Conservation (phyloP, 2,113 vertebrate genomes). For the Apteryx mantelli region DNA sequence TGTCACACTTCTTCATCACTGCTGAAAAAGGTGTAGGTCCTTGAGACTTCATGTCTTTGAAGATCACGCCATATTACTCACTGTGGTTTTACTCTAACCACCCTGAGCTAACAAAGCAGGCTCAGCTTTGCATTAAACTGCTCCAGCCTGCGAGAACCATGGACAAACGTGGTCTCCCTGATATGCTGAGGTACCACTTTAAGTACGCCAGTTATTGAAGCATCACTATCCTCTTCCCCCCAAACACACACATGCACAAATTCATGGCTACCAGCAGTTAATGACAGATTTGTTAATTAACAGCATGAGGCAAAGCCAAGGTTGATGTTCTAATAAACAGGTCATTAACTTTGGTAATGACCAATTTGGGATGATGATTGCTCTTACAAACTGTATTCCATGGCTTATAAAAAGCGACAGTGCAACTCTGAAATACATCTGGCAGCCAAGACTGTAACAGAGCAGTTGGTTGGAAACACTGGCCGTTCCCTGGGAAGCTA, state of each 20-base stretch:
- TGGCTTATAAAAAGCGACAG: slow-evolving; percentile 69
- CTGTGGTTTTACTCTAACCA: slow-evolving; percentile 14
- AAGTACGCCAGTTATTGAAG: slow-evolving; percentile 46
- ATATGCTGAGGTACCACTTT: slow-evolving; percentile 45
- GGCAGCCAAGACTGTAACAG: slow-evolving; percentile 38
- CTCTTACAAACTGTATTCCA: slow-evolving; percentile 77
- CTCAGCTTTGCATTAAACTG: background rate
- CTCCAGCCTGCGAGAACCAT: background rate
- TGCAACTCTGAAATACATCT: slow-evolving; percentile 63
- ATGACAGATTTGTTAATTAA: slow-evolving; percentile 84
- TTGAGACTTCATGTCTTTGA: background rate
- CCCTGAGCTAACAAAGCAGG: slow-evolving; percentile 4
- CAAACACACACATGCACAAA: slow-evolving; percentile 17
- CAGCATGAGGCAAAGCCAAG: slow-evolving; percentile 80
- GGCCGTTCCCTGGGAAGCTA: background rate
- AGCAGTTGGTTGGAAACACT: slow-evolving; percentile 55
- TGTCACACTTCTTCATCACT: background rate
- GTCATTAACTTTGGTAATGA: slow-evolving; percentile 84
- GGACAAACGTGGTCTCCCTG: slow-evolving; percentile 20
- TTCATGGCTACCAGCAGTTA: slow-evolving; percentile 72
- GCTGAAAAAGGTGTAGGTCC: background rate
- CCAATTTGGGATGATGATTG: slow-evolving; percentile 81
- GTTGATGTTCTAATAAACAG: slow-evolving; percentile 85
- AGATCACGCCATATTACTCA: background rate
- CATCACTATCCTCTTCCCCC: background rate